Percentiles rank a stretch among this genome's conserved stretches.
Conservation (phyloP, 2,113 vertebrate species). For the Cervus canadensis region DNA sequence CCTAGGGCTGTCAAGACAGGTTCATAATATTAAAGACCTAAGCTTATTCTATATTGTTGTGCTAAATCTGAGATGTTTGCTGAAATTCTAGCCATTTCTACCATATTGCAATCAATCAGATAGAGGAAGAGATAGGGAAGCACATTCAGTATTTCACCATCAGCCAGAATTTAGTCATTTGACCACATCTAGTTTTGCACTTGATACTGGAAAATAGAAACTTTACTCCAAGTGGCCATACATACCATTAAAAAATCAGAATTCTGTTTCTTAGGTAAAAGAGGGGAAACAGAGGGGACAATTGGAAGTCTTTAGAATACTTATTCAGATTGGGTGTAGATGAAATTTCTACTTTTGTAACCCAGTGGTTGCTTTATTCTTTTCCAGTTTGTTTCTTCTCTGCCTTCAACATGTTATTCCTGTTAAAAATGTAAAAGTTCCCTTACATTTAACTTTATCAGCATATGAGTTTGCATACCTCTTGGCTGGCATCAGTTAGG, state of each 20-base stretch:
- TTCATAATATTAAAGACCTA: neutral
- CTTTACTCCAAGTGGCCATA: neutral
- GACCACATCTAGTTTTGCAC: neutral
- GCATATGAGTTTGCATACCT: neutral
- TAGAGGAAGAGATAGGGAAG: neutral
- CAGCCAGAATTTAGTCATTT: neutral
- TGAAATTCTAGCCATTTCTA: neutral
- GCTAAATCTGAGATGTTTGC: neutral
- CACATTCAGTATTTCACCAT: neutral
- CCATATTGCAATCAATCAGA: neutral
- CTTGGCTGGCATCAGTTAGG: neutral
- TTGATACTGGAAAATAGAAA: neutral
- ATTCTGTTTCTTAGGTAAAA: neutral
- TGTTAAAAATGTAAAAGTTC: neutral
- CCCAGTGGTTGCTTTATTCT: neutral
- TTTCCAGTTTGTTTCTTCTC: slow-evolving; percentile 4
- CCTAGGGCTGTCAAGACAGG: neutral
- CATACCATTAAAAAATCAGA: neutral
- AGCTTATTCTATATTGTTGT: neutral
- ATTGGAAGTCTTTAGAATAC: neutral
- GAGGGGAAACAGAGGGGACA: neutral
- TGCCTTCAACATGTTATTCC: neutral
- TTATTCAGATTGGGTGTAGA: neutral
- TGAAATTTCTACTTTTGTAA: neutral
- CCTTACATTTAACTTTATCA: neutral